Evolutionary conservation across 2,888 invertebrate genomes (phyloP).

Genomic region (Xylophagus ater): DNA sequence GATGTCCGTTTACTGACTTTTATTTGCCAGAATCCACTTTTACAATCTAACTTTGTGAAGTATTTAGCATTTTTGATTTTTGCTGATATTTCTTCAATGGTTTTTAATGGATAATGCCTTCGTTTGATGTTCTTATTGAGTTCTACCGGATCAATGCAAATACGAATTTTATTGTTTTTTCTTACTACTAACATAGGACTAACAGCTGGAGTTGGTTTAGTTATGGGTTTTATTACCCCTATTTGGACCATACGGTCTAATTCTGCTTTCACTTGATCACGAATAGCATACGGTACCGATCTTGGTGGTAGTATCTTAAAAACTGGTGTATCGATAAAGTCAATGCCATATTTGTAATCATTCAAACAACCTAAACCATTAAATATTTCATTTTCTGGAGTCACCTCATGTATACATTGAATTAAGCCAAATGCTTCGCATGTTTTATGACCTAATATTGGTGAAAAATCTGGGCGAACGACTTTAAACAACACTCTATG

Average conservation of each 20-base stretch:
- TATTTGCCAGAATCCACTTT: constrained; percentile 19
- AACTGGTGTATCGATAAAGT: constrained; percentile 9
- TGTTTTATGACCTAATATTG: constrained; percentile 4
- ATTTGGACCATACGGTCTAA: constrained; percentile 10
- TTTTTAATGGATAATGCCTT: constrained; percentile 7
- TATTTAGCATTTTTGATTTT: constrained; percentile 9
- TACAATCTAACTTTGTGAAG: constrained; percentile 17
- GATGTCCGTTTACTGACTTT: constrained; percentile 15
- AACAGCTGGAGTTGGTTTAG: constrained; percentile 15
- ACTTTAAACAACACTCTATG: constrained; percentile 8
- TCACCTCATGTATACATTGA: not conserved
- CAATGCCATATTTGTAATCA: constrained; percentile 12
- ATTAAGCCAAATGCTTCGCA: constrained; percentile 3
- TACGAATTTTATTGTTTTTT: constrained; percentile 10
- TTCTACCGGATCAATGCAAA: constrained; percentile 10
- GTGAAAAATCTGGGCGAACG: not conserved
- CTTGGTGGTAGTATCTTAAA: constrained; percentile 9
- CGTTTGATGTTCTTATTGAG: constrained; percentile 7
- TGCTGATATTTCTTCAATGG: constrained; percentile 13
- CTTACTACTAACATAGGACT: constrained; percentile 12
- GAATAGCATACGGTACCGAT: constrained; percentile 12
- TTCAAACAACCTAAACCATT: constrained; percentile 13
- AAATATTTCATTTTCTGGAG: not conserved
- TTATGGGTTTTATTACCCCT: constrained; percentile 10
- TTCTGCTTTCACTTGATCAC: constrained; percentile 13